Conservation (phyloP, 2,797 vertebrate species). For the Antrozous pallidus region DNA sequence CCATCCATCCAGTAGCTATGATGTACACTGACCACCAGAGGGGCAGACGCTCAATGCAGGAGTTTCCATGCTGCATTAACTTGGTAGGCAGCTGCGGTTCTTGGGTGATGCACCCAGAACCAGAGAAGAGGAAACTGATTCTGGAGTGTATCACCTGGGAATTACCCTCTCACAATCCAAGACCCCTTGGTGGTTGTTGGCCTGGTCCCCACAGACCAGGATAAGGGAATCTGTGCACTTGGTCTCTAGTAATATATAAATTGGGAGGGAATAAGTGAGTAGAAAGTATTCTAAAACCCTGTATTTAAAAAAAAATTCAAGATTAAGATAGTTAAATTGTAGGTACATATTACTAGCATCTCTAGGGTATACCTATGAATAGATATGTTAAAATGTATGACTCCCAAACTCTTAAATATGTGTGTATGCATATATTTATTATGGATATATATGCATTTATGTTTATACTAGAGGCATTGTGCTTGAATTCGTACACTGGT, state of each 20-base stretch:
- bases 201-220: too few relatives aligned
- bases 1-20: too few relatives aligned
- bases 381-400: neutral
- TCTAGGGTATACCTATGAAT: neutral
- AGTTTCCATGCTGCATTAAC: too few relatives aligned
- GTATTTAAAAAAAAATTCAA: neutral
- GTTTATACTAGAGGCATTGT: neutral
- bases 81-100: too few relatives aligned
- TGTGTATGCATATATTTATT: neutral
- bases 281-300: neutral
- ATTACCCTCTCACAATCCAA: too few relatives aligned
- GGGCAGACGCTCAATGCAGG: too few relatives aligned
- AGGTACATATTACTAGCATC: neutral
- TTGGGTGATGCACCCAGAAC: too few relatives aligned
- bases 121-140: too few relatives aligned
- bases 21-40: too few relatives aligned
- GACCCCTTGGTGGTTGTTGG: too few relatives aligned
- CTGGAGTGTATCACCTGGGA: fast-evolving
- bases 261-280: neutral
- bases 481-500: too few relatives aligned
- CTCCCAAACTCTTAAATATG: neutral
- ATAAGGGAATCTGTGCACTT: too few relatives aligned
- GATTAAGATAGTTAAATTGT: slow-evolving; percentile 26
- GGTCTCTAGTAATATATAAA: neutral
- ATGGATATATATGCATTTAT: neutral